phyloP scores from a whole-genome alignment of 2,113 vertebrate genomes.

The Craseonycteris thonglongyai region DNA sequence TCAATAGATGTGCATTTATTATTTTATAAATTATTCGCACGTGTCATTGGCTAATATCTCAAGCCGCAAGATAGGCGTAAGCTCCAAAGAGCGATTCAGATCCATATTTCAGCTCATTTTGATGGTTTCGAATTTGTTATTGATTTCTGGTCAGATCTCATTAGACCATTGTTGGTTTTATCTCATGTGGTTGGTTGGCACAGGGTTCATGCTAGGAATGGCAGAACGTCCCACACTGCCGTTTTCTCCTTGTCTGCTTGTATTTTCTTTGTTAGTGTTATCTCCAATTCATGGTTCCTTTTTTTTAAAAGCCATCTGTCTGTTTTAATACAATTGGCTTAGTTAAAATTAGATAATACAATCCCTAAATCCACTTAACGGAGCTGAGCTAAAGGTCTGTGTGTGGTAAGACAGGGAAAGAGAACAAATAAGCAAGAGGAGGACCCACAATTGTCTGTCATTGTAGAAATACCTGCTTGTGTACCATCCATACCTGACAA shows the following conservation, averaged over 20 bases:
- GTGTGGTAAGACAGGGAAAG: background rate
- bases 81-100: background rate
- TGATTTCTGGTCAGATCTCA: background rate
- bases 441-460: no score
- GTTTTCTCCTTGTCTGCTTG: background rate
- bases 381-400: background rate
- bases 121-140: background rate
- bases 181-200: rapidly evolving
- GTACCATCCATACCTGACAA: no score
- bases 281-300: background rate
- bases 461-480: background rate
- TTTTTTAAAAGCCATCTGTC: constrained; percentile 21
- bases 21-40: background rate
- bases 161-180: background rate
- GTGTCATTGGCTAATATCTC: background rate
- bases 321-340: constrained; percentile 17
- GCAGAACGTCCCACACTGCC: background rate
- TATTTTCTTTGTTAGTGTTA: background rate
- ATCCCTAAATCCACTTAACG: constrained; percentile 13
- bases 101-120: background rate
- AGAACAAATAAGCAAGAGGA: background rate
- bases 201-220: background rate
- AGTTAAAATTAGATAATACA: constrained; percentile 31
- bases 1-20: background rate
- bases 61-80: background rate